Evolutionary conservation across 2,888 invertebrate species (phyloP), one percentile per base, ranked within the genome.

Genomic region (Brachylomia viminalis): DNA sequence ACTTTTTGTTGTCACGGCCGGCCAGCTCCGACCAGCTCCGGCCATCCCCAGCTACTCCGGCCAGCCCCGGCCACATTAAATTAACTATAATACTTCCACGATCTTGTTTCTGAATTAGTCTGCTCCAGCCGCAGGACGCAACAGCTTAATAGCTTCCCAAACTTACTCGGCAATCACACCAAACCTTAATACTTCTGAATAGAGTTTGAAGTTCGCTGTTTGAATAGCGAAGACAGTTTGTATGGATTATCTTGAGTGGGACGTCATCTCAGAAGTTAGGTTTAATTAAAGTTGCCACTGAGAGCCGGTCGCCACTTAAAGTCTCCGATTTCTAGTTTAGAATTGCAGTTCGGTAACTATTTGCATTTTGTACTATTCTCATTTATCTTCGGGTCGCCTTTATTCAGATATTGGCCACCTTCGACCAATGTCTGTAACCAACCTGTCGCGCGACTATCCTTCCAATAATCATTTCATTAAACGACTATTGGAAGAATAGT

Each of bases 271-370:
- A 90, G 91, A 94, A 94, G 94, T 95, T 94, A 92, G 92, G 92
- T 94, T 95, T 95, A 95, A 95, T 95, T 95, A 95, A 95, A 95
- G 93, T 95, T 93, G 92, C 89, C 91, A 91, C 91, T 86, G 91
- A 88, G 91, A 90, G 91, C 89, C 91, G 90, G 90, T 84, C 90
- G 92, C 88, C 93, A 90, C 92, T 92, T 92, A 90, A 91, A 92
- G 88, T 90, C 91, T 89, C 90, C 91, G 93, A 94, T 92, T 92
- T 82, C 92, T 91, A 91, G 92, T 92, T 91, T 89, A 85, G 88
- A 88, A 92, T 91, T 92, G 92, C 93, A 93, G 89, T 93, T 93
- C 83, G 84, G 86, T 82, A 92, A 93, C 91, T 92, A 93, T 94
- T 93, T 92, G 92, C 94, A 93, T 94, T 93, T 90, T 90, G 91